phyloP scores from a whole-genome alignment of 2,888 invertebrate genomes.

The Idaea dimidiata region DNA sequence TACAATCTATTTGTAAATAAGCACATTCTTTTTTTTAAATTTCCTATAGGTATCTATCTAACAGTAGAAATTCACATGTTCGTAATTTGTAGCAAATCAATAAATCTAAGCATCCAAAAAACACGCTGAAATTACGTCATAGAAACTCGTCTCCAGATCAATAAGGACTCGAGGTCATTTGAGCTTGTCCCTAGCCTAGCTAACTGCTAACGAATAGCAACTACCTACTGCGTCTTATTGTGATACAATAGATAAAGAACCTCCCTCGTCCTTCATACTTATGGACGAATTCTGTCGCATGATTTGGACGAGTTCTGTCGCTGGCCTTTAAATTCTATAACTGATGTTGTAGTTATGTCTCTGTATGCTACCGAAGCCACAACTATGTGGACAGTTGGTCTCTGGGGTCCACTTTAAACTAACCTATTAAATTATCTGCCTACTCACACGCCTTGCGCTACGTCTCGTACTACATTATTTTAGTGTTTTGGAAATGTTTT shows the following conservation, averaged over 20 bases:
- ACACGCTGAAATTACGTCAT: conserved; percentile 60
- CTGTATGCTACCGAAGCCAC: not conserved
- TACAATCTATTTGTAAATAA: not conserved
- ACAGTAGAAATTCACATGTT: not conserved
- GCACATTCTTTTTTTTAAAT: not conserved
- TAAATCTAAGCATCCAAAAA: conserved; percentile 34
- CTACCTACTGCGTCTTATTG: conserved; percentile 40
- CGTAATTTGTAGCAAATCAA: not conserved
- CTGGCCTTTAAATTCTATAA: not conserved
- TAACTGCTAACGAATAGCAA: conserved; percentile 38
- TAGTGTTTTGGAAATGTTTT: not conserved
- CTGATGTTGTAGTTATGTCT: not conserved
- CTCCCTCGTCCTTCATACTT: not conserved
- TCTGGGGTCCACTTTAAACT: not conserved
- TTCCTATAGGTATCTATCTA: not conserved
- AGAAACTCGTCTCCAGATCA: conserved; percentile 67
- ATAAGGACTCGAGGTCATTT: conserved; percentile 72
- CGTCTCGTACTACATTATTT: not conserved
- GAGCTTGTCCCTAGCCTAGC: conserved; percentile 37
- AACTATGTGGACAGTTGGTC: not conserved
- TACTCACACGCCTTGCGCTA: not conserved
- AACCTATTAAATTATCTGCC: not conserved
- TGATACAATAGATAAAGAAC: not conserved
- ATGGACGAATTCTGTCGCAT: not conserved
- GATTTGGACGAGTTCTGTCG: too few species aligned